Base-by-base conservation (phyloP, 2,113 vertebrate species). In the Nyctibius bracteatus region DNA sequence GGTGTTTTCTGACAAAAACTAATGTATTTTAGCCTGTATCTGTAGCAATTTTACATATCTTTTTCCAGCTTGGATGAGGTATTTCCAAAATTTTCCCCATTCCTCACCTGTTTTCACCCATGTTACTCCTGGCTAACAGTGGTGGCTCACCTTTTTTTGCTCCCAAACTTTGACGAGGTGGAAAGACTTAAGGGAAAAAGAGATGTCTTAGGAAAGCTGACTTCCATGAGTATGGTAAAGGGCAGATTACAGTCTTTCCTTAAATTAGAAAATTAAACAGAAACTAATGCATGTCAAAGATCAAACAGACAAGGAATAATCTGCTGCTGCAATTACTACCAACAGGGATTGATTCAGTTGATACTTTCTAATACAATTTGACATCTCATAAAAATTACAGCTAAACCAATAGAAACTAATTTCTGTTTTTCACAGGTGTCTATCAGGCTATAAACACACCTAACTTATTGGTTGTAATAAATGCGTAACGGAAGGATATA, bases 391-490 rank as follows among this genome's bases (percentile, higher is more conserved):
- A 96, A 97, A 94, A 73, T 91, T 94, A 94, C 83, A 96, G 94
- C 91, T 94, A 95, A 96, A 95, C 62, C 78, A 94, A 92, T 86
- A 96, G 94, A 96, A 96, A 94, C 41, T 88, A 94, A 92, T 88
- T 88, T 91, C 70, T 96, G 66, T 78, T 90, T 95, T 96, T 65
- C 86, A 94, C 55, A 96, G 75, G 90, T 97, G 94, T 96, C 91
- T 94, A 85, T 77, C 92, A 93, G 80, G n/a, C 96, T 96, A 90
- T 97, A 96, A 97, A 96, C 70, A 85, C 62, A 47, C 37, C 72
- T 88, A 88, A 94, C 67, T 94, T 97, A 89, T 51, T 96, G 58
- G 47, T 68, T 67, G 87, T 85, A 96, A 77, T 82, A 92, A 88
- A 97, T 85, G 89, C 63, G 67, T 37, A 95, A 86, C 66, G 90